Percentiles rank a stretch among this genome's conserved stretches.
Conservation (phyloP, 2,888 invertebrate species). For the Amphipyra berbera region DNA sequence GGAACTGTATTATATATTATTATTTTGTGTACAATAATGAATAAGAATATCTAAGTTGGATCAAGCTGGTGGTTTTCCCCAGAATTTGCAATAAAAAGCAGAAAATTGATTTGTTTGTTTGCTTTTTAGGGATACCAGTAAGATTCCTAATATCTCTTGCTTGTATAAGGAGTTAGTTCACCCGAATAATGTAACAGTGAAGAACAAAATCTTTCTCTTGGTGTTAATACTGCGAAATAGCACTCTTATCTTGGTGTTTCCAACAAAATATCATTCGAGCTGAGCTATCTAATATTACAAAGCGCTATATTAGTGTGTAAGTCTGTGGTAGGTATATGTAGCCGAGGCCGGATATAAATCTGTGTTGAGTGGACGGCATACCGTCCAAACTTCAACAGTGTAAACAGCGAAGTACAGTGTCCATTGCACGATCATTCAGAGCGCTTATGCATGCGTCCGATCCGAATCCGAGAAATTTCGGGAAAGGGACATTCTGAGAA, state of each 20-base stretch:
- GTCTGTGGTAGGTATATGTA: conserved; percentile 31
- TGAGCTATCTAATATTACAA: conserved; percentile 16
- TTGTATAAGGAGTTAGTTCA: too few relatives aligned
- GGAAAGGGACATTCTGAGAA: too few relatives aligned
- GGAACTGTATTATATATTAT: too few relatives aligned
- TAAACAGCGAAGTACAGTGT: conserved; percentile 31
- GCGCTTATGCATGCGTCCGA: conserved; percentile 2
- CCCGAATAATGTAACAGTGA: too few relatives aligned
- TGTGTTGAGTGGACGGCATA: conserved; percentile 52
- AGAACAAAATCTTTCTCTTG: too few relatives aligned
- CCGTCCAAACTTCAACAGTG: conserved; percentile 49
- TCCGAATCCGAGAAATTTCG: too few relatives aligned
- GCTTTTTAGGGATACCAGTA: too few relatives aligned
- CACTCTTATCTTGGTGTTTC: not conserved
- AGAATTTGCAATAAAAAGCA: too few relatives aligned
- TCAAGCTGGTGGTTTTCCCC: not conserved
- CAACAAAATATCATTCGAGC: conserved; percentile 2
- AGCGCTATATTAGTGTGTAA: conserved; percentile 21
- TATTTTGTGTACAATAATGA: too few relatives aligned
- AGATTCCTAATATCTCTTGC: too few relatives aligned
- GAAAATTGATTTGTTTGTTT: too few relatives aligned
- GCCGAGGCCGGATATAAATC: conserved; percentile 60
- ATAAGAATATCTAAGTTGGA: not conserved
- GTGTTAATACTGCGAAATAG: too few relatives aligned
- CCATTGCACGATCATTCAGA: conserved; percentile 22